phyloP scores from a whole-genome alignment of 2,113 vertebrate species.

The Grammomys dolichurus region DNA sequence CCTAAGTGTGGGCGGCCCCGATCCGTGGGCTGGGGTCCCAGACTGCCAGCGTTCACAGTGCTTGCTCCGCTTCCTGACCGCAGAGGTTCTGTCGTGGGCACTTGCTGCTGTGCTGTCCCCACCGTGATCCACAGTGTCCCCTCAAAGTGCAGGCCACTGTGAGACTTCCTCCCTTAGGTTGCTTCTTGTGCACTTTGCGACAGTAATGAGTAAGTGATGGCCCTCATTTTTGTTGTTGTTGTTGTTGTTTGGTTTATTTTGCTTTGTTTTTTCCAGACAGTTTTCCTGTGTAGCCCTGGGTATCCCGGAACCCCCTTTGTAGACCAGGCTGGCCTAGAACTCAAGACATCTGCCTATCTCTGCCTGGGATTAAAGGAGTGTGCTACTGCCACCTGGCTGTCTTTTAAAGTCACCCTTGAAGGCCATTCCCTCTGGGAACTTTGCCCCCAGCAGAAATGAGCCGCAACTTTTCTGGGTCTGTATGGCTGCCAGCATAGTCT shows the following conservation, averaged over 20 bases:
- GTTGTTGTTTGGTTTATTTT: no score
- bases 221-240: not conserved
- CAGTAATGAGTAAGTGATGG: not conserved
- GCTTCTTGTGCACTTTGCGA: not conserved
- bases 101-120: not conserved
- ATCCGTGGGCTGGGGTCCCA: not conserved
- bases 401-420: not conserved
- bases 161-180: not conserved
- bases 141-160: not conserved
- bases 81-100: not conserved
- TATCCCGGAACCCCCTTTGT: not conserved
- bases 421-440: not conserved
- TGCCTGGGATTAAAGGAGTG: not conserved
- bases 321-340: not conserved
- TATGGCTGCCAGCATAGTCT: not conserved
- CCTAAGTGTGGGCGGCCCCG: not conserved
- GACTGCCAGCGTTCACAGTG: fast-evolving
- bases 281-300: not conserved
- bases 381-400: not conserved
- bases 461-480: not conserved
- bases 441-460: not conserved
- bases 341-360: not conserved
- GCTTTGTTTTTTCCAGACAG: no score
- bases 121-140: not conserved
- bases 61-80: not conserved